Percentiles rank a stretch among this genome's conserved stretches.
Conservation (phyloP, 2,797 vertebrate species). For the Remorina albescens region DNA sequence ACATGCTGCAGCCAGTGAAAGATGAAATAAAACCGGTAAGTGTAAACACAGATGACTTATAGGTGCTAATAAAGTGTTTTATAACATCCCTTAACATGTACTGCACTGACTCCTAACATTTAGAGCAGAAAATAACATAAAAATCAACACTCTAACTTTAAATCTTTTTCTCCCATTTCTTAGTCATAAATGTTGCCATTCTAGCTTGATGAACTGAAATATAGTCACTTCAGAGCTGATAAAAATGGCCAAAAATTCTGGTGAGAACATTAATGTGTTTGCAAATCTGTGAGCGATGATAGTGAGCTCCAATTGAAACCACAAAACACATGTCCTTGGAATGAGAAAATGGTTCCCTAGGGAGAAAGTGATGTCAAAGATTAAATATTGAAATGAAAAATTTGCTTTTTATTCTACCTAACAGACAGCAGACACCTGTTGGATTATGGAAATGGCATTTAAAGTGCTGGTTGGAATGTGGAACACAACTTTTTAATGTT, state of each 20-base stretch:
- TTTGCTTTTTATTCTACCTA: neutral
- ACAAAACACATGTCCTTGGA: neutral
- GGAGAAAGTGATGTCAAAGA: neutral
- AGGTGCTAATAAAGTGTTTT: neutral
- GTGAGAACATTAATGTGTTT: neutral
- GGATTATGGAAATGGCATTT: neutral
- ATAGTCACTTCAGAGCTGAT: neutral
- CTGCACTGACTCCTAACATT: neutral
- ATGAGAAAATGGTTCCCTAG: neutral
- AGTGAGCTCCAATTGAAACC: neutral
- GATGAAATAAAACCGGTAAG: neutral
- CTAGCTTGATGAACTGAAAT: slow-evolving; percentile 1
- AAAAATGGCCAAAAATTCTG: neutral
- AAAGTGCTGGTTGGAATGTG: neutral
- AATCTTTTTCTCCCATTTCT: neutral
- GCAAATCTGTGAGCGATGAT: neutral
- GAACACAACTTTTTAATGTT: neutral
- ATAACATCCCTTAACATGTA: neutral
- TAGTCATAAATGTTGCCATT: neutral
- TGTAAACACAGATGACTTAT: neutral
- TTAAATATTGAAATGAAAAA: neutral
- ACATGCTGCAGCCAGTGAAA: neutral
- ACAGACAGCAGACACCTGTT: neutral
- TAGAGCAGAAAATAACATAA: neutral
- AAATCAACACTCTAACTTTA: neutral